Evolutionary conservation across 2,888 invertebrate species (phyloP), one percentile per base, ranked within the genome.

Genomic region (Chrysopilus asiliformis): DNA sequence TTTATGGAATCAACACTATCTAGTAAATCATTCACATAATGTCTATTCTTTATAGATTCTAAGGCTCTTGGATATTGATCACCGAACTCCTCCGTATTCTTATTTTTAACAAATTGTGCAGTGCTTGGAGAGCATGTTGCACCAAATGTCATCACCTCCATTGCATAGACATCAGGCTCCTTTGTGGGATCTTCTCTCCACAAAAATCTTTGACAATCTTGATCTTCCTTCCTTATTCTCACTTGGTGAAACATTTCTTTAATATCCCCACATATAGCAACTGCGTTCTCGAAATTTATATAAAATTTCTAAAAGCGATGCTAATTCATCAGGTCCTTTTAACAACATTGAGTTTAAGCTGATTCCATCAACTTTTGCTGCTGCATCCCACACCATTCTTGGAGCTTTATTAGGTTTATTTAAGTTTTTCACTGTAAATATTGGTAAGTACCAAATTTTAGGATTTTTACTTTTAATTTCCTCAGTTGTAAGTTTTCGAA

Each of bases 221-320:
- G 48, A 31, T 55, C 53, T 35, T 46, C 42, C 3, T 38, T 6
- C 9, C 38, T 31, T 19, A 53, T 47, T 31, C 40, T 43, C 6
- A 49, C 35, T 8, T 48, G 36, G 6, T 49, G 38, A 31, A 49
- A 50, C 50, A 51, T 51, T 43, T 44, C 45, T 40, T 37, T 45
- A 4, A 55, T 48, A 31, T 52, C 51, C 4, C 47, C 55, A n/a
- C 46, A 46, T 3, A 61, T 45, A 3, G 53, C 59, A 4, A 57
- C 39, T 22, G n/a, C n/a, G n/a, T 45, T 54, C 52, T n/a, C 60
- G 44, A 42, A 63, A 63, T 3, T 53, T 46, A 40, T 54, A 46
- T 28, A 61, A 30, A 1, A 60, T 51, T 4, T 54, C 53, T 1
- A 51, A 37, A 16, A 61, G 40, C 2, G 56, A 46, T 4, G 48